Base-by-base conservation (phyloP, 2,888 invertebrate genomes). In the Trilocha varians region DNA sequence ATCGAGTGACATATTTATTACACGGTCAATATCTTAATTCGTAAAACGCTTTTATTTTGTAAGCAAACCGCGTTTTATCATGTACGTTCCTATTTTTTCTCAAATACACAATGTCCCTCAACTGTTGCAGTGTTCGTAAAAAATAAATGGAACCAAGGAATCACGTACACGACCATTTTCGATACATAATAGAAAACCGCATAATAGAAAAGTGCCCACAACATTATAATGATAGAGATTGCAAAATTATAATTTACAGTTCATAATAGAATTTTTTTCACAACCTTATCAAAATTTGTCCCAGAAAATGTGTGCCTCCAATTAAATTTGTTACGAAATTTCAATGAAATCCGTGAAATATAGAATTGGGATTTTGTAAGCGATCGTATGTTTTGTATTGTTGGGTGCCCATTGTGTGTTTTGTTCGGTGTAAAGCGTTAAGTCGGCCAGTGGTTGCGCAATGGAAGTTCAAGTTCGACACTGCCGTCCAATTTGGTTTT, bases 191-290 rank as follows among this genome's bases (percentile, higher is more conserved):
- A 70, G 70, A 75, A 63, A 80, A 83, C 83, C 83, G 60, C 83
- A 83, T 25, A 25, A 25, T 25, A 25, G 25, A 25, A 25, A 25
- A 25, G 55, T 70, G 64, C 78, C 80, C 78, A 78, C 79, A 76
- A 64, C 59, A 68, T 65, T 67, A 64, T 77, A 77, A 82, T 70
- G 67, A 75, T 70, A 61, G 37, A 61, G 64, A 78, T 83, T 83
- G 78, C 82, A 77, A 82, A 79, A 79, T 71, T 65, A 71, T 73
- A 72, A 78, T 83, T 82, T 80, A 80, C 78, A 73, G 72, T 70
- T 62, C 57, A 69, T 75, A 76, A 79, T 79, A 64, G 78, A 70
- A 62, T 72, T 71, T 69, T 69, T 67, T 66, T 44, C 57, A 49
- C 62, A 73, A 75, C 73, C 72, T 72, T 71, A 65, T 66, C 62